Evolutionary conservation across 2,888 invertebrate genomes (phyloP).

Genomic region (Lasius platythorax): DNA sequence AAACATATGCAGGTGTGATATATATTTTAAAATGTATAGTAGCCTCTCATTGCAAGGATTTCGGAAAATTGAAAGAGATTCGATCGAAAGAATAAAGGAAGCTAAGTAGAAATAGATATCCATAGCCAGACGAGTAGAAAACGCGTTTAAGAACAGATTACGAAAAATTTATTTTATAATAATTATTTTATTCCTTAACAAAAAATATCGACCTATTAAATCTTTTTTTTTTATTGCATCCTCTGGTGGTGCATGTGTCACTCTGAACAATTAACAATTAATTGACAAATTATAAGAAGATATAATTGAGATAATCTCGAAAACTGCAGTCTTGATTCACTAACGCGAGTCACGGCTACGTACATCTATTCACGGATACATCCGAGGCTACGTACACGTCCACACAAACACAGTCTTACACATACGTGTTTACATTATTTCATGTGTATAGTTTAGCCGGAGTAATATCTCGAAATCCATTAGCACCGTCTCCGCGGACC

Average conservation of each 20-base stretch:
- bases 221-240: background rate
- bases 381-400: background rate
- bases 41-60: background rate
- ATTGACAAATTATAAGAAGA: background rate
- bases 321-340: background rate
- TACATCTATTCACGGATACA: background rate
- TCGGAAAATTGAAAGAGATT: background rate
- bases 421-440: slow-evolving; percentile 3
- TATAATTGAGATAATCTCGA: background rate
- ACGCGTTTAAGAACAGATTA: background rate
- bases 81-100: background rate
- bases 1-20: background rate
- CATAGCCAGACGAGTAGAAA: background rate
- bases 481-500: slow-evolving; percentile 50
- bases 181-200: background rate
- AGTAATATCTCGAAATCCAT: slow-evolving; percentile 57
- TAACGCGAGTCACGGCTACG: background rate
- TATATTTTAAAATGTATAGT: background rate
- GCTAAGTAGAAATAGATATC: background rate
- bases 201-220: background rate
- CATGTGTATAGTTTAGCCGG: slow-evolving; percentile 12
- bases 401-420: background rate
- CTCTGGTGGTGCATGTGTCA: background rate
- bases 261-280: background rate
- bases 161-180: background rate